Base-by-base conservation (phyloP, 1,140 invertebrate genomes). In the Archegozetes longisetosus region DNA sequence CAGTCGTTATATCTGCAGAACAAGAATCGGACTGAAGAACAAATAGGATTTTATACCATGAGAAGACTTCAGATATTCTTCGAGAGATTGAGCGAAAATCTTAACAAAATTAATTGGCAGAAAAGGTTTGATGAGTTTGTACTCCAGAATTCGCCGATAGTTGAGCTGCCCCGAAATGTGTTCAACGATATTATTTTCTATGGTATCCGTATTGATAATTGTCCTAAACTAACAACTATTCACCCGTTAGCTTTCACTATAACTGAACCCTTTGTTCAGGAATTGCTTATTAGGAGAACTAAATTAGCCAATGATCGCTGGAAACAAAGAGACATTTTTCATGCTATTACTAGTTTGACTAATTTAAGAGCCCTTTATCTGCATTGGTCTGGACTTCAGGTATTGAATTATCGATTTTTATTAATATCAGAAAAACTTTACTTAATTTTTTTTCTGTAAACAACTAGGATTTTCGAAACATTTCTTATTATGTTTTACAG, bases 71-170 rank as follows among this genome's bases (percentile, higher is more conserved):
- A 58, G 23, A 58, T 58, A 17, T 58, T 49, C 24, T 58, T 58
- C 40, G 57, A 58, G 24, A 40, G 57, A 20, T 24, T 58, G 3
- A 51, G 48, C 23, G 57, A 58, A 53, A 50, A 49, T 23, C 48
- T 58, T 2, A 26, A n/a, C 47, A 58, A 58, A 53, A 23, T 58
- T 23, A 47, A 47, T 24, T 58, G 57, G 57, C 57, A 58, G 32
- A 58, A 58, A 25, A n/a, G 57, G 17, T 58, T 58, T 23, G 57
- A 58, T 40, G 57, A 58, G 47, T 58, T 58, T 46, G 57, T 58
- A 1, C 20, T 58, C 13, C 57, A 58, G 32, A 58, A 58, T 53
- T 49, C 57, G 4, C 25, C 57, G 20, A 58, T 58, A 2, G 22
- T 12, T 26, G 57, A 58, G 40, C 22, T 58, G 22, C 57, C 57